Evolutionary conservation across 2,888 invertebrate genomes (phyloP), one percentile per base, ranked within the genome.

Genomic region (Nephrocerus scutellatus): DNA sequence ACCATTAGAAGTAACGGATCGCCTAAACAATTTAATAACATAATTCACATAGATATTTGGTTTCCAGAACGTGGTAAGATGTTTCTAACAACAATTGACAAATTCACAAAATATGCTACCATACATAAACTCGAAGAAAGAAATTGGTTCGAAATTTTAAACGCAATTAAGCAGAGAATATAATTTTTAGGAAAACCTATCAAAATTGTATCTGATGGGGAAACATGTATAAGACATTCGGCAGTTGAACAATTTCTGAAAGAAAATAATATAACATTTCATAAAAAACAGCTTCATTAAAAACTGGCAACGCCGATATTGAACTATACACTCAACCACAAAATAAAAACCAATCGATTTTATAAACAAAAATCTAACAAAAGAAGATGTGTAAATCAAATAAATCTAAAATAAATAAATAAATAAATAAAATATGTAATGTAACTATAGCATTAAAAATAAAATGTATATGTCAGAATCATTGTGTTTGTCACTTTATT

Each of bases 21-120:
- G 16, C 18, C 46, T 18, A 39, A 21, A 3, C 44, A 46, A 46
- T 50, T 51, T 12, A 48, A 52, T 25, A 46, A 50, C 25, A 39
- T 44, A 15, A 35, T 52, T 30, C 46, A 44, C 29, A 26, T 51
- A 7, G 48, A 48, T 2, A 40, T 35, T 14, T 38, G 24, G 16
- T 21, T 34, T 10, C 36, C 29, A 2, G 28, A 13, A 12, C 26
- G 32, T 12, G 33, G 33, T 12, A 21, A 20, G 9, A 39, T 39
- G 39, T 26, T 28, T 26, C 16, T 39, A 21, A 39, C 39, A 13
- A 26, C 33, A 14, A 39, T 39, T 13, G 39, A 39, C 10, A 39
- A 32, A 26, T 39, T 39, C 22, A 26, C 26, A 12, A 39, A 39
- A 33, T 39, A 28, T 10, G 39, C 39, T 4, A 33, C 39, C 6